Evolutionary conservation across 2,888 invertebrate species (phyloP), one percentile per base, ranked within the genome.

Genomic region (Rhabditophanes sp.): DNA sequence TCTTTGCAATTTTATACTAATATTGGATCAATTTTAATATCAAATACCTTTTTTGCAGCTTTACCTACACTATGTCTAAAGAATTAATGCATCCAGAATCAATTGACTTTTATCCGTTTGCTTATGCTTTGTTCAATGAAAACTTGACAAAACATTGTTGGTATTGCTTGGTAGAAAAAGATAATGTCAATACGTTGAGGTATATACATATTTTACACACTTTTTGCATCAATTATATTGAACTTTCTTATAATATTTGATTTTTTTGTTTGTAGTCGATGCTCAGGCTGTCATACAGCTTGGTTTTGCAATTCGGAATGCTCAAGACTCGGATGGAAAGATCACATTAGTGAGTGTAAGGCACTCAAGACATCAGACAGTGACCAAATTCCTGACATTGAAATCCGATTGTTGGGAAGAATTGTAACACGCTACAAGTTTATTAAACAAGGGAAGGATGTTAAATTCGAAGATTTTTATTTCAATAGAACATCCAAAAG

Each of bases 271-370:
- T 8, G 20, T 26, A 20, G 3, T 25, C 7, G 18, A 16, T 16
- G 8, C 26, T 14, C 9, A 15, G 7, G 18, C 7, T 16, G 16
- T 20, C 12, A 5, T 15, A 32, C 46, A 4, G 64, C 62, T 2
- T 28, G 37, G 14, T 64, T 57, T 41, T 64, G 64, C 34, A 40
- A 46, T 18, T 42, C 48, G 24, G 25, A 42, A 12, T 64, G 64
- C 35, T 48, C 52, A 35, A 17, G 25, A 8, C 38, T 50, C 8
- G 62, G 57, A 17, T 50, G 53, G 49, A 51, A 52, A 28, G 64
- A 64, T 35, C 64, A 64, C 41, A 49, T 48, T 41, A 48, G 50
- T 8, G 64, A 64, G 39, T 64, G 64, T 41, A 44, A 46, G 18
- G 56, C 49, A 2, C 32, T 58, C 12, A 38, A 41, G 12, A 47